These are phyloP conservation scores for Cyprinodon brontotheroides DNA, from an alignment of 2,113 vertebrate species.

Conservation along the genomic window DNA sequence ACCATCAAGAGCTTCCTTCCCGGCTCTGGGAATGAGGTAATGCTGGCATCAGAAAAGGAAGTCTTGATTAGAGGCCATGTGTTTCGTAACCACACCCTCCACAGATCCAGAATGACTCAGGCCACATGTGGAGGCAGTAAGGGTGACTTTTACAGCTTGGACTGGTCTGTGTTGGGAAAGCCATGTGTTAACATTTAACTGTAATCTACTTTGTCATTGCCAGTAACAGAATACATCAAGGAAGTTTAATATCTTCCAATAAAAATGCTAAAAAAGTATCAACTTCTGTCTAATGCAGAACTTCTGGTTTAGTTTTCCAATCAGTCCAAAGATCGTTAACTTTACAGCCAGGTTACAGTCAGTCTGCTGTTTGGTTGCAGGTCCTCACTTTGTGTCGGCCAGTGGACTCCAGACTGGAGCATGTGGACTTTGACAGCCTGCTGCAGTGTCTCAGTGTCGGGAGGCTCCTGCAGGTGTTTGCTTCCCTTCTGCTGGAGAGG, in stretches of 20 bases:
- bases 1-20: slow-evolving; percentile 94
- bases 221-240: not conserved
- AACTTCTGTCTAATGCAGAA: too few relatives aligned
- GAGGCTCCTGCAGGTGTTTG: slow-evolving; percentile 87
- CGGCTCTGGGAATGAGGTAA: slow-evolving; percentile 91
- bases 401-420: slow-evolving; percentile 91
- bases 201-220: slow-evolving; percentile 1
- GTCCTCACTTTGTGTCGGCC: slow-evolving; percentile 93
- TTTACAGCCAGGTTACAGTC: not conserved
- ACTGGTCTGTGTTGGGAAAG: slow-evolving; percentile 11
- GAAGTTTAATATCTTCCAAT: not conserved
- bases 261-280: not conserved
- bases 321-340: not conserved
- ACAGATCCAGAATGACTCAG: slow-evolving; percentile 42
- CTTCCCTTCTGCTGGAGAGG: slow-evolving; percentile 94
- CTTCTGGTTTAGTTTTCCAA: not conserved
- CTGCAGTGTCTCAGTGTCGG: slow-evolving; percentile 88
- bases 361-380: slow-evolving; percentile 65
- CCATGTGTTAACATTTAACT: slow-evolving; percentile 6
- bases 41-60: slow-evolving; percentile 46
- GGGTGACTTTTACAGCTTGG: slow-evolving; percentile 9
- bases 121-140: slow-evolving; percentile 31
- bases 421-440: slow-evolving; percentile 95
- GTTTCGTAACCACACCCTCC: slow-evolving; percentile 32
- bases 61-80: slow-evolving; percentile 47